Base-by-base conservation (phyloP, 2,888 invertebrate species). In the Mycalesis mineus region DNA sequence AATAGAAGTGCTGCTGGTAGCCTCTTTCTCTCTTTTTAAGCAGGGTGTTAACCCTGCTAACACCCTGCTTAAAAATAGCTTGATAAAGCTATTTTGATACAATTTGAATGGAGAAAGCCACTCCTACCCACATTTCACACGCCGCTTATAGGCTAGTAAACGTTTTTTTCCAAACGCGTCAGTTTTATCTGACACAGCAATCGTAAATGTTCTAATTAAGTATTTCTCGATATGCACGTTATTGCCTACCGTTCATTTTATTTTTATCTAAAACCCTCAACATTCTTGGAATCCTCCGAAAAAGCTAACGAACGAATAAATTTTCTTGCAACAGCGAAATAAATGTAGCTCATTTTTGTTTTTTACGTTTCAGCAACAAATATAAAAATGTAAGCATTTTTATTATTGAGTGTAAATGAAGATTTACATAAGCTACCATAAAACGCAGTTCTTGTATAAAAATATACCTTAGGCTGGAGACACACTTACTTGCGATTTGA, bases 341-440 rank as follows among this genome's bases (percentile, higher is more conserved):
- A 36, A 37, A 47, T 22, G 33, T 36, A 22, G 48, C 48, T 36
- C 36, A n/a, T 48, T 22, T 15, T 36, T 49, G 13, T 49, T 8
- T 22, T 37, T 13, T 2, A 15, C 33, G 15, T 47, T 33, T 15
- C 47, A 15, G 33, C 13, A 28, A 47, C 14, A 8, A 33, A 33
- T 47, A 47, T 33, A 47, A 33, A 47, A 49, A 49, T 39, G 49
- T 28, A 49, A 39, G 49, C 49, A 49, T 37, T 37, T 39, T 39
- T 49, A 39, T 37, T 48, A 37, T 49, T 47, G 33, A 47, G 49
- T 39, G 49, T 49, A 49, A 49, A 49, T 49, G 8, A 39, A 37
- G 28, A 39, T 49, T 49, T 49, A 49, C 48, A n/a, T 48, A 48
- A n/a, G 48, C 48, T 31, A 29, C 45, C 36, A 48, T 48, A 48